These are phyloP conservation scores for Porites lobata DNA, from an alignment of 92 coral and sea anemone genomes.

Conservation along the genomic window DNA sequence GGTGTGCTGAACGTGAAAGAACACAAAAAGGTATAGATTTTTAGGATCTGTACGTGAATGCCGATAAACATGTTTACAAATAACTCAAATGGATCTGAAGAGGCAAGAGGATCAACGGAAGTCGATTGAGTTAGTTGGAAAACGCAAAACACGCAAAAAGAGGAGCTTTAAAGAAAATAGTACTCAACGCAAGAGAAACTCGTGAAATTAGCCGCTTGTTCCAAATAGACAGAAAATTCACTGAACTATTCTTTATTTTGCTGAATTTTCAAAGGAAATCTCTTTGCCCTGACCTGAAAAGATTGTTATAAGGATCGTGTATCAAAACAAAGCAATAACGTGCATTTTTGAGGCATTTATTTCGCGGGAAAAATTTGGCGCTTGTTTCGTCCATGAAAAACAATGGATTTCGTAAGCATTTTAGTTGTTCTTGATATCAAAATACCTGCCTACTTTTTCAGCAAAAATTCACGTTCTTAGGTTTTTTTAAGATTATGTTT, in stretches of 20 bases:
- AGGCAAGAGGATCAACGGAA: neutral
- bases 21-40: no score
- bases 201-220: neutral
- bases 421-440: no score
- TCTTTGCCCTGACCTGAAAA: neutral
- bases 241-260: neutral
- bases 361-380: slow-evolving; percentile 16
- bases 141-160: neutral
- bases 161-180: neutral
- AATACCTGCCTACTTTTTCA: neutral
- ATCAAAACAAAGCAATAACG: slow-evolving; percentile 16
- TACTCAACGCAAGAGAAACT: neutral
- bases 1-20: no score
- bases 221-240: neutral
- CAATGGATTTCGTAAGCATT: neutral
- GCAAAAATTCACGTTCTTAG: neutral
- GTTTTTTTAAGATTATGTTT: neutral
- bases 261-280: neutral
- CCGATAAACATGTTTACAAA: neutral
- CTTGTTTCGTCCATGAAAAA: neutral
- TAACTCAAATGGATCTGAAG: neutral
- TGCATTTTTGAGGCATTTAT: neutral
- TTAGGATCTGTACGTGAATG: neutral
- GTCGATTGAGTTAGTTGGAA: neutral
- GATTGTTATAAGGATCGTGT: neutral